Evolutionary conservation across 2,113 vertebrate species (phyloP), one percentile per base, ranked within the genome.

Genomic region (Xiphorhynchus elegans): DNA sequence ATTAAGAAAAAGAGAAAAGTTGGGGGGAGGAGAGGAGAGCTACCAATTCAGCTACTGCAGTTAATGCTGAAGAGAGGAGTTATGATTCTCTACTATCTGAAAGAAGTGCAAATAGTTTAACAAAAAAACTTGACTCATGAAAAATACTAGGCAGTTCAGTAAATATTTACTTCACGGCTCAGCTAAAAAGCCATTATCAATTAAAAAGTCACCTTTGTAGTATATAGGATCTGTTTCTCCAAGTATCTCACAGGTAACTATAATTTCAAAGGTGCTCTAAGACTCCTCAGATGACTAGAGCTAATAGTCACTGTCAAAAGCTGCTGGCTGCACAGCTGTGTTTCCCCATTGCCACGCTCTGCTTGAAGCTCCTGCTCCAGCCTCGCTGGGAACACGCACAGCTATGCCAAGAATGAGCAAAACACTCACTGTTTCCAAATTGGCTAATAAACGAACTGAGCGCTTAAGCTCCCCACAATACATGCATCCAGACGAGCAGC

Each of bases 361-460:
- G 0, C 76, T 42, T 64, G 47, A 42, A 89, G 73, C 75, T 97
- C 67, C 87, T 80, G 49, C 89, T 93, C 55, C 63, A 86, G 85
- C 52, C 47, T 91, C 75, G 10, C 93, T 94, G 95, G 95, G 88
- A 97, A 93, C 39, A 42, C 2, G 20, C 83, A 33, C 7, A 84
- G 67, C 13, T 33, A 75, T 62, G 95, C 93, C 96, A 95, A 93
- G 80, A 90, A 84, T 8, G 53, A 92, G 93, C 69, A 94, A 93
- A 96, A 73, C 55, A 50, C 64, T 93, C 81, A 62, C 50, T 93
- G 92, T 92, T 97, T 97, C 97, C 96, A 96, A 97, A 96, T 20
- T 60, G 91, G 84, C 91, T 95, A 62, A 97, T 94, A 76, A 95
- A 88, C 13, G 16, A 73, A 79, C 70, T 40, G 37, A 93, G 83